Conservation (phyloP, 1,140 invertebrate genomes). For the Harpegnathos saltator region DNA sequence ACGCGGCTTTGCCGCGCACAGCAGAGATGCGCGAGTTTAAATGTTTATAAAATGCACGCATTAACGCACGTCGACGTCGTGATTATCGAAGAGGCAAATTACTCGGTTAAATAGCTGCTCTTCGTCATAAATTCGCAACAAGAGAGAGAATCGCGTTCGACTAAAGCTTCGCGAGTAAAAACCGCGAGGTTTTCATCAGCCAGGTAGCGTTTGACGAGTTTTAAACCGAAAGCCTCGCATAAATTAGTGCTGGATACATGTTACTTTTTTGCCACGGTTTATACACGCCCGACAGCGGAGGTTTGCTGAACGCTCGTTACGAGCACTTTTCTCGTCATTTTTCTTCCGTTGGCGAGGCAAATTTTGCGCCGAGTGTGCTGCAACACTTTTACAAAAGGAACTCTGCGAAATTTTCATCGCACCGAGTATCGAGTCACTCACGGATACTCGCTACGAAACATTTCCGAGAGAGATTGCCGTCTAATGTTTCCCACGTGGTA, state of each 20-base stretch:
- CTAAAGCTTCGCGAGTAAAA: slow-evolving; percentile 23
- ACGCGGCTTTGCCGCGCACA: not conserved
- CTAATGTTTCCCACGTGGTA: too few relatives aligned
- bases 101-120: slow-evolving; percentile 16
- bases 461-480: too few relatives aligned
- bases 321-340: slow-evolving; percentile 55
- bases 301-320: slow-evolving; percentile 37
- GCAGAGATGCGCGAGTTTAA: not conserved
- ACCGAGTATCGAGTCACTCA: too few relatives aligned
- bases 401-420: too few relatives aligned
- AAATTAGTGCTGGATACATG: slow-evolving; percentile 35
- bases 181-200: slow-evolving; percentile 54
- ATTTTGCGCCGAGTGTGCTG: too few relatives aligned
- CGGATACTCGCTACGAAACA: too few relatives aligned
- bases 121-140: slow-evolving; percentile 36
- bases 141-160: slow-evolving; percentile 51
- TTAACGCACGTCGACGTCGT: not conserved
- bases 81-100: not conserved
- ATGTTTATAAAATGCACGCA: not conserved
- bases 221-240: slow-evolving; percentile 31
- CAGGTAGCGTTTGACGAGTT: slow-evolving; percentile 31
- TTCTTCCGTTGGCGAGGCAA: slow-evolving; percentile 22
- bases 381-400: too few relatives aligned
- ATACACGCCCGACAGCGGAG: not conserved
- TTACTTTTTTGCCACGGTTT: slow-evolving; percentile 8